Conservation (phyloP, 2,888 invertebrate species). For the Mantis religiosa region DNA sequence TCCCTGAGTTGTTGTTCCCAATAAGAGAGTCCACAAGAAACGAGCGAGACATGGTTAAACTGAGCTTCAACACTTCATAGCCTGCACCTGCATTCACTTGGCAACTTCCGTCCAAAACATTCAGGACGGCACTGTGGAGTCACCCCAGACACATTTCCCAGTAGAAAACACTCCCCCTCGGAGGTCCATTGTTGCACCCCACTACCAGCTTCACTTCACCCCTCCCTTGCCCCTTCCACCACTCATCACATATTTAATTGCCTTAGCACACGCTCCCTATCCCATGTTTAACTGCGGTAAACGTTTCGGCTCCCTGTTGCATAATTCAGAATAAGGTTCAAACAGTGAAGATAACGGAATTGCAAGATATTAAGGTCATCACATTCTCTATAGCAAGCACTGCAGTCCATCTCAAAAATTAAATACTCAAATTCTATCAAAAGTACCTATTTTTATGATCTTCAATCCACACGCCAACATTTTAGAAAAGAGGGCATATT, state of each 20-base stretch:
- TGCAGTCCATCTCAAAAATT: no score
- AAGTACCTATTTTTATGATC: no score
- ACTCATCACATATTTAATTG: not conserved
- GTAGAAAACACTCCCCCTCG: not conserved
- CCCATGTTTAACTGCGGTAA: not conserved
- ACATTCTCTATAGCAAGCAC: no score
- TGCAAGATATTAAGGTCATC: no score
- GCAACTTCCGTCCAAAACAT: not conserved
- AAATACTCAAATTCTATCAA: no score
- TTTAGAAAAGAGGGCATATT: no score
- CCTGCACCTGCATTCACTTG: not conserved
- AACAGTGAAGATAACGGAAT: not conserved
- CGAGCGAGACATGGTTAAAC: slow-evolving; percentile 65
- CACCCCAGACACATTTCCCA: not conserved
- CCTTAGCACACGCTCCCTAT: not conserved
- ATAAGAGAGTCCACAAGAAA: slow-evolving; percentile 78
- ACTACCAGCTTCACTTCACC: not conserved
- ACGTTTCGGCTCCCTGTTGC: not conserved
- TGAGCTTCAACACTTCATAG: not conserved
- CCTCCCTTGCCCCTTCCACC: not conserved
- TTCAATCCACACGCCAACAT: no score
- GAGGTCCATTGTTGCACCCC: not conserved
- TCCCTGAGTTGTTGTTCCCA: slow-evolving; percentile 56
- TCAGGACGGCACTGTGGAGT: not conserved
- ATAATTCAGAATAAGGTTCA: not conserved